phyloP scores from a whole-genome alignment of 2,888 invertebrate genomes.

The Coecobrya sp. region DNA sequence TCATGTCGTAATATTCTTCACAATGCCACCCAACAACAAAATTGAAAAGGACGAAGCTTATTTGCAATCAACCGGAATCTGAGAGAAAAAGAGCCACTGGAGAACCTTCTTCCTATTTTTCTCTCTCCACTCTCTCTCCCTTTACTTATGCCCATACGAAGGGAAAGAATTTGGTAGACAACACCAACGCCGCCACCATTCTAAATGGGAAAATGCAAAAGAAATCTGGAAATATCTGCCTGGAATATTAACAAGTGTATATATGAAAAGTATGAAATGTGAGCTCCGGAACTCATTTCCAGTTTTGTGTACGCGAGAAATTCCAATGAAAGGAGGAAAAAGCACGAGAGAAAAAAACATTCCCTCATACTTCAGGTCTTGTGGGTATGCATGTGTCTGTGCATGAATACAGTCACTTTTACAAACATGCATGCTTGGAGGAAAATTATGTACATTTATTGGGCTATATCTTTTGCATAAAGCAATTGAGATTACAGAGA shows the following conservation, averaged over 20 bases:
- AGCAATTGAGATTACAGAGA: slow-evolving; percentile 77
- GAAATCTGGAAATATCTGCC: slow-evolving; percentile 76
- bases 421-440: slow-evolving; percentile 17
- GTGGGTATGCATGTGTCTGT: background rate
- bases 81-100: slow-evolving; percentile 60
- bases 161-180: slow-evolving; percentile 11
- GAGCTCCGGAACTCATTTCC: slow-evolving; percentile 62
- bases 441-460: slow-evolving; percentile 77
- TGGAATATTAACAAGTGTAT: slow-evolving; percentile 80
- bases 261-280: slow-evolving; percentile 68
- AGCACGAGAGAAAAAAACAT: slow-evolving; percentile 14
- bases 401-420: background rate
- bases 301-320: slow-evolving; percentile 52
- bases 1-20: slow-evolving; percentile 53
- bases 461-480: slow-evolving; percentile 78
- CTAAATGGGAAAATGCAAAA: slow-evolving; percentile 77
- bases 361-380: background rate
- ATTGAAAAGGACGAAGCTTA: slow-evolving; percentile 77
- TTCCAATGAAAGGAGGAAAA: slow-evolving; percentile 32
- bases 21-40: slow-evolving; percentile 72
- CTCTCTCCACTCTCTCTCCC: background rate
- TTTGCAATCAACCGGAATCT: slow-evolving; percentile 77
- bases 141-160: background rate
- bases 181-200: slow-evolving; percentile 3
- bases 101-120: slow-evolving; percentile 53